Conservation (phyloP, 2,888 invertebrate genomes). For the Ornithoptera alexandrae region DNA sequence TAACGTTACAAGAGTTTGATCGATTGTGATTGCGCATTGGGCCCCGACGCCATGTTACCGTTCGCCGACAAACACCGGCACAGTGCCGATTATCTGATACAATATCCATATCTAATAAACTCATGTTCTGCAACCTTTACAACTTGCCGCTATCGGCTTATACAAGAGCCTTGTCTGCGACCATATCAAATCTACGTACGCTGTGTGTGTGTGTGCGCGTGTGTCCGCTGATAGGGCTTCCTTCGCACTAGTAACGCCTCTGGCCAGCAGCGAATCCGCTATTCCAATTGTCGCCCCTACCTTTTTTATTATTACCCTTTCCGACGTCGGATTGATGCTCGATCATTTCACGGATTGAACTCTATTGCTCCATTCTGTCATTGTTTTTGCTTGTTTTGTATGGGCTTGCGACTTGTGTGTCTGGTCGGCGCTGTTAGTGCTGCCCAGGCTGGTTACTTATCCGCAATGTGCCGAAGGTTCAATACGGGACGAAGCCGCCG, state of each 20-base stretch:
- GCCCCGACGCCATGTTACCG: constrained; percentile 41
- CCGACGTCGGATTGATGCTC: too few relatives aligned
- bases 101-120: constrained; percentile 74
- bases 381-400: too few relatives aligned
- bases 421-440: too few relatives aligned
- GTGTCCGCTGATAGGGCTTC: constrained; percentile 32
- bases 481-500: constrained; percentile 33
- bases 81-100: constrained; percentile 64
- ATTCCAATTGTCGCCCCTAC: too few relatives aligned
- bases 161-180: constrained; percentile 55
- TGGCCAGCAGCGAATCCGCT: constrained; percentile 12
- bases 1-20: constrained; percentile 31
- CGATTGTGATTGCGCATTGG: constrained; percentile 40
- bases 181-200: constrained; percentile 56
- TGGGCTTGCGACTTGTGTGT: too few relatives aligned
- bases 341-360: too few relatives aligned
- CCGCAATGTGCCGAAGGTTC: constrained; percentile 36
- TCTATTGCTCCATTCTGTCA: too few relatives aligned
- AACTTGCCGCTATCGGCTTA: constrained; percentile 71
- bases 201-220: constrained; percentile 10
- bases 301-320: too few relatives aligned
- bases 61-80: constrained; percentile 54
- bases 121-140: constrained; percentile 72
- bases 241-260: constrained; percentile 30
- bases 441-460: neutral